These are phyloP conservation scores for Brachyhypopomus gauderio DNA, from an alignment of 2,113 vertebrate species.

Conservation along the genomic window DNA sequence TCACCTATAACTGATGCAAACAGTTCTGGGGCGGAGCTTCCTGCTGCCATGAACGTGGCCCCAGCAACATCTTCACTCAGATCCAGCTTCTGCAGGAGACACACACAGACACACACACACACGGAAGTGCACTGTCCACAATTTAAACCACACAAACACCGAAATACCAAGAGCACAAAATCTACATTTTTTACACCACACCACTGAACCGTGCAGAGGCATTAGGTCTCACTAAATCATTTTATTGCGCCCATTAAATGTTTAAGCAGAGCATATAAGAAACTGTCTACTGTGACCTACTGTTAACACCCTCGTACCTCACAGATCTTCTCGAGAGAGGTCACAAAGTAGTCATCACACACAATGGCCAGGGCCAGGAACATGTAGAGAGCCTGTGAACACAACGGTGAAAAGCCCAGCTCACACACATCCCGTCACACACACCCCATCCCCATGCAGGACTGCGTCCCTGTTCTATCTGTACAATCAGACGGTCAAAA, in stretches of 20 bases:
- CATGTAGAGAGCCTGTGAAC: conserved; percentile 91
- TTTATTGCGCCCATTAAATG: too few species aligned
- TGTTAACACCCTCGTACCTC: conserved; percentile 77
- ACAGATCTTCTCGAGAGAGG: conserved; percentile 95
- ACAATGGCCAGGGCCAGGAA: conserved; percentile 95
- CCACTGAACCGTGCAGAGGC: too few species aligned
- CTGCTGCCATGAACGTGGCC: conserved; percentile 98
- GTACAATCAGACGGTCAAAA: too few species aligned
- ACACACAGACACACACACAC: background rate
- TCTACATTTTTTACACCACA: background rate
- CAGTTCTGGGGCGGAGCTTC: conserved; percentile 95
- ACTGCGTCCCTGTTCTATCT: too few species aligned
- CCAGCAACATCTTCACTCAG: conserved; percentile 97
- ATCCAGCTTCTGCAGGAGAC: conserved; percentile 84
- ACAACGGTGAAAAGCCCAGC: background rate
- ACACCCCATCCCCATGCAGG: too few species aligned
- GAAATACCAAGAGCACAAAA: background rate
- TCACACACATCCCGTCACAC: background rate
- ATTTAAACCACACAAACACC: background rate
- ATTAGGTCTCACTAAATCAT: too few species aligned
- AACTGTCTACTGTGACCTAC: too few species aligned
- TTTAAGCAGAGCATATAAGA: too few species aligned
- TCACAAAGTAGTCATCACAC: conserved; percentile 97
- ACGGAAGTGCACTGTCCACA: background rate
- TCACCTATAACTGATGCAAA: conserved; percentile 96